A percentile compares a stretch with the other conserved stretches of the same genome.
phyloP scores from a whole-genome alignment of 2,113 vertebrate species.

The Poecilia latipinna region DNA sequence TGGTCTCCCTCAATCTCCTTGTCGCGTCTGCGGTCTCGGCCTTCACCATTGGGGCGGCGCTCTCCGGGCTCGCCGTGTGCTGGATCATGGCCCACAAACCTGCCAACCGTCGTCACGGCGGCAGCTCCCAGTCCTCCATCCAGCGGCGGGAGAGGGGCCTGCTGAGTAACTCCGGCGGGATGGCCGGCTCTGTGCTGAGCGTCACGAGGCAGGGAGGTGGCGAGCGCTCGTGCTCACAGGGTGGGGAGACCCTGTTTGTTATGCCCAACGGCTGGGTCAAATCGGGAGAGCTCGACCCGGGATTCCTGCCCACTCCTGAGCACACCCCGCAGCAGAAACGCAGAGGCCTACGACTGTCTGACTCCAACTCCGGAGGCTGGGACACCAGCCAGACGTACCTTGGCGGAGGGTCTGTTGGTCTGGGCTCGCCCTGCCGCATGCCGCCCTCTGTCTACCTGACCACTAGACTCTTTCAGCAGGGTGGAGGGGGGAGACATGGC shows the following conservation, averaged over 20 bases:
- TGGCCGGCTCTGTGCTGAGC: conserved; percentile 90
- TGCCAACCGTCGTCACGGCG: conserved; percentile 78
- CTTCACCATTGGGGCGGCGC: conserved; percentile 93
- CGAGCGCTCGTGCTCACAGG: conserved; percentile 76
- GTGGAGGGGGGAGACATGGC: conserved; percentile 62
- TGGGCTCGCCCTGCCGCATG: conserved; percentile 76
- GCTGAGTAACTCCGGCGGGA: conserved; percentile 84
- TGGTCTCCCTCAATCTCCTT: conserved; percentile 96
- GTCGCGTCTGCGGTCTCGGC: conserved; percentile 94
- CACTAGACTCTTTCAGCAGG: conserved; percentile 80
- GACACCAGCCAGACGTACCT: conserved; percentile 91
- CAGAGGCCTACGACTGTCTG: conserved; percentile 80
- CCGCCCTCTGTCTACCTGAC: conserved; percentile 82
- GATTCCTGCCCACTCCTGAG: conserved; percentile 93
- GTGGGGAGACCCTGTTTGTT: conserved; percentile 85
- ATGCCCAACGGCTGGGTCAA: conserved; percentile 96
- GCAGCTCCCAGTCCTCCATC: conserved; percentile 74
- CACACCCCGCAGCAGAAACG: conserved; percentile 96
- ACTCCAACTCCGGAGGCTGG: conserved; percentile 86
- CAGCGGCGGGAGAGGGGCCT: conserved; percentile 89
- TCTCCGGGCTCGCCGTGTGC: conserved; percentile 94
- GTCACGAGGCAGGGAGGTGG: conserved; percentile 86
- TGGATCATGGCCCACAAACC: conserved; percentile 95
- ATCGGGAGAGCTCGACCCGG: conserved; percentile 87
- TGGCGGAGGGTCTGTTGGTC: conserved; percentile 72